Base-by-base conservation (phyloP, 2,797 vertebrate genomes). In the Sebastes cheni region DNA sequence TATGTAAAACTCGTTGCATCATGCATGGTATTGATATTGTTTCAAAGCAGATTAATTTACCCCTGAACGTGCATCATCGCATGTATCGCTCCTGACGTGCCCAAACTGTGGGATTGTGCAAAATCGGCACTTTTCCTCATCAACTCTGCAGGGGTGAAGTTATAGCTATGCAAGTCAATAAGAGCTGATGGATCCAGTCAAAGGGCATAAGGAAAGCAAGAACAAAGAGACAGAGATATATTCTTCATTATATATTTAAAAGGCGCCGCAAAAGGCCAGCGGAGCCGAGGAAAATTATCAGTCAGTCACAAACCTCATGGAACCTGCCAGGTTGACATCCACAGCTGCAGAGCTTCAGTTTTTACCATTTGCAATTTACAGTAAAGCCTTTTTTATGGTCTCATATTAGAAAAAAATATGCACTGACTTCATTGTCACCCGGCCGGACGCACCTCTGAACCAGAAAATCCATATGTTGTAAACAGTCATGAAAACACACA, bases 201-300 rank as follows among this genome's bases (percentile, higher is more conserved):
- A 78, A 78, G 65, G n/a, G 20, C 55, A 36, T 8, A 13, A 79
- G 20, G 23, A 36, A 46, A 71, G 75, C 27, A 61, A 59, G 79
- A 81, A 83, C 65, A 82, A 84, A 84, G 75, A 85, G 30, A 64
- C 55, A 76, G n/a, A 73, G 55, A 76, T 66, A 77, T 69, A 27
- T 69, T 69, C 30, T 77, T 68, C 81, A 81, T 90, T 86, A 82
- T 73, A 67, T 76, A 88, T 88, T 88, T 82, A 84, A 85, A 86
- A 89, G 77, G 56, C 1, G 7, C 29, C 1, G 27, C 13, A 67
- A 81, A 82, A 71, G 65, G 79, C 81, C 70, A 77, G 22, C 14
- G 4, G 25, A 80, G 78, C 55, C 27, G 25, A 86, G 80, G 79
- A 67, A 82, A 81, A 89, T 86, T 20, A 81, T 83, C 22, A 20